Evolutionary conservation across 2,888 invertebrate species (phyloP).

Genomic region (Lithophane leautieri): DNA sequence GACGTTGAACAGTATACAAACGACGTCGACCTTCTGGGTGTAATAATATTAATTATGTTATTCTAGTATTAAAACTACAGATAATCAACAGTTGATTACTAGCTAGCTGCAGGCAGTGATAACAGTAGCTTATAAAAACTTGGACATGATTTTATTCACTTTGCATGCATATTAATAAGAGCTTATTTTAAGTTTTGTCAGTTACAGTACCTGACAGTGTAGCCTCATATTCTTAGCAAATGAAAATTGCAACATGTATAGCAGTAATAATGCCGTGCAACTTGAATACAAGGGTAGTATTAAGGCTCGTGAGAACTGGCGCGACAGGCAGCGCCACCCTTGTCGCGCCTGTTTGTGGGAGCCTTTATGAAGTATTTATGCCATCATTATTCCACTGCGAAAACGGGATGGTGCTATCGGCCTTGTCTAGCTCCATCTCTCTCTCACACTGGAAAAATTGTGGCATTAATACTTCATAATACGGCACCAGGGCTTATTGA

Average conservation of each 20-base stretch:
- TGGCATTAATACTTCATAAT: too few relatives aligned
- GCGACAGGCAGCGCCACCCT: too few relatives aligned
- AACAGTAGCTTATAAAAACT: constrained; percentile 6
- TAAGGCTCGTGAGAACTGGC: too few relatives aligned
- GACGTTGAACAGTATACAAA: background rate
- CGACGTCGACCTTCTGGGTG: background rate
- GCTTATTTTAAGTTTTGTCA: background rate
- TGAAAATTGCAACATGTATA: background rate
- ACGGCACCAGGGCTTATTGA: background rate
- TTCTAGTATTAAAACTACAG: constrained; percentile 6
- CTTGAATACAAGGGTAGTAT: too few relatives aligned
- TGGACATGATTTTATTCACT: constrained; percentile 33
- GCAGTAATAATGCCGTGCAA: background rate
- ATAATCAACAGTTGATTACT: background rate
- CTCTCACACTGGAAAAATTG: too few relatives aligned
- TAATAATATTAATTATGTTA: constrained; percentile 8
- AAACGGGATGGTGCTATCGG: too few relatives aligned
- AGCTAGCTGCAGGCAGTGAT: background rate
- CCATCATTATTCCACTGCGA: too few relatives aligned
- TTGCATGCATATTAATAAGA: constrained; percentile 3
- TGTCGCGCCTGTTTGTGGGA: too few relatives aligned
- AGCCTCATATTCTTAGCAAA: background rate
- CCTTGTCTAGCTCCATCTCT: too few relatives aligned
- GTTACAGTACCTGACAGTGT: constrained; percentile 14
- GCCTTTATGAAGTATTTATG: too few relatives aligned